Base-by-base conservation (phyloP, 2,797 vertebrate species). In the Poecilia gillii region DNA sequence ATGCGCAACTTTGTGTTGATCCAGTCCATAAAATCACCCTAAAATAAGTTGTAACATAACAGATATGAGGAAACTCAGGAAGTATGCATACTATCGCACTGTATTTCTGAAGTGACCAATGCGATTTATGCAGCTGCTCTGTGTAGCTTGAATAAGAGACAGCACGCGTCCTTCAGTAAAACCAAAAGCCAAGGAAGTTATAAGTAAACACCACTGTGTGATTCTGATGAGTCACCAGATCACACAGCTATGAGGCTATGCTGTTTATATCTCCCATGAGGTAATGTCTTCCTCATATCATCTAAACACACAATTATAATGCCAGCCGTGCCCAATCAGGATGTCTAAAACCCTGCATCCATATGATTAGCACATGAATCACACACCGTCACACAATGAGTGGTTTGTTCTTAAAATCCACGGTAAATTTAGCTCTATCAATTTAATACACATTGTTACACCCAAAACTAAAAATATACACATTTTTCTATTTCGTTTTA, bases 251-350 rank as follows among this genome's bases (percentile, higher is more conserved):
- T 91, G 91, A 93, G 84, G 85, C 84, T 91, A 80, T 87, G 89
- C 89, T 93, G 91, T 93, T 94, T 94, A 94, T 93, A 89, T 92
- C 93, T 94, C 88, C 88, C 87, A 92, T 95, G 95, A 95, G 88
- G 90, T 95, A 93, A 94, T 85, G 88, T 55, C 87, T 93, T 90
- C 91, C 91, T 93, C 92, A 94, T 90, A 93, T 94, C 87, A 92
- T 89, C 87, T 88, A 93, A 94, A 95, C 93, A 92, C 94, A 94
- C 87, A 93, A 89, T 92, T 91, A 94, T 90, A 83, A 92, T 90
- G 76, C 78, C 86, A 87, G 81, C 81, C 28, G 49, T 81, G 87
- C 84, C 83, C 88, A 85, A 80, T 51, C 77, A 84, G 78, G 84
- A 88, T 49, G 14, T 78, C 74, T 79, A 39, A 80, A 73, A 83